Evolutionary conservation across 2,797 vertebrate genomes (phyloP).

Genomic region (Streptopelia turtur): DNA sequence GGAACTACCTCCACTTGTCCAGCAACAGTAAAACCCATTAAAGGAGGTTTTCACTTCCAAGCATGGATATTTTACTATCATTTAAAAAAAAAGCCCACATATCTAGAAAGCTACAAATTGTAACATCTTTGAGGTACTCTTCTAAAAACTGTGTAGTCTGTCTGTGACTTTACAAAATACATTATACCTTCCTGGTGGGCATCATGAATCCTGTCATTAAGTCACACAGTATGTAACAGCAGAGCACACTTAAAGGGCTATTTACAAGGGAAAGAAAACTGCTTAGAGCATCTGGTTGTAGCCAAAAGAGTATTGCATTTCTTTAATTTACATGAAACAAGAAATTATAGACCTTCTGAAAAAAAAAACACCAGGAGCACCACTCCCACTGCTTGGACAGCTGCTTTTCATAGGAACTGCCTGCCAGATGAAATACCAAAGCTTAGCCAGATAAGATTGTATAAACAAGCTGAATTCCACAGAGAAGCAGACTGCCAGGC

Average conservation of each 20-base stretch:
- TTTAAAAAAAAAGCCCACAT: not conserved
- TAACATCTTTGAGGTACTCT: not conserved
- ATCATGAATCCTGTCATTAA: not conserved
- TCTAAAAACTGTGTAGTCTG: not conserved
- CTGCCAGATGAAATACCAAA: conserved; percentile 77
- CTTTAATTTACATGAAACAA: conserved; percentile 60
- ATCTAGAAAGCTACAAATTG: not conserved
- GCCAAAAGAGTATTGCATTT: conserved; percentile 50
- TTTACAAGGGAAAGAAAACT: conserved; percentile 36
- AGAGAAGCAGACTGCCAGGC: conserved; percentile 72
- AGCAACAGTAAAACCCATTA: not conserved
- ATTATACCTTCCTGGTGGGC: not conserved
- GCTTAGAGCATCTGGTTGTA: conserved; percentile 28
- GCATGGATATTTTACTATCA: not conserved
- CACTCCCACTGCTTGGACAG: conserved; percentile 78
- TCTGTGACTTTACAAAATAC: not conserved
- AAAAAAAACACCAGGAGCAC: conserved; percentile 70
- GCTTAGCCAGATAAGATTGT: conserved; percentile 77
- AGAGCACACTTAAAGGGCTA: not conserved
- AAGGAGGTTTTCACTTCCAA: not conserved
- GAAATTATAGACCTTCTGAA: conserved; percentile 66
- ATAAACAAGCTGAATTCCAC: conserved; percentile 78
- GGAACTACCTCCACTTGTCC: not conserved
- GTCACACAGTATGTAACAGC: not conserved
- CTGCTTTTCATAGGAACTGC: conserved; percentile 77